Evolutionary conservation across 2,113 vertebrate species (phyloP), one percentile per base, ranked within the genome.

Genomic region (Chaetops frenatus): DNA sequence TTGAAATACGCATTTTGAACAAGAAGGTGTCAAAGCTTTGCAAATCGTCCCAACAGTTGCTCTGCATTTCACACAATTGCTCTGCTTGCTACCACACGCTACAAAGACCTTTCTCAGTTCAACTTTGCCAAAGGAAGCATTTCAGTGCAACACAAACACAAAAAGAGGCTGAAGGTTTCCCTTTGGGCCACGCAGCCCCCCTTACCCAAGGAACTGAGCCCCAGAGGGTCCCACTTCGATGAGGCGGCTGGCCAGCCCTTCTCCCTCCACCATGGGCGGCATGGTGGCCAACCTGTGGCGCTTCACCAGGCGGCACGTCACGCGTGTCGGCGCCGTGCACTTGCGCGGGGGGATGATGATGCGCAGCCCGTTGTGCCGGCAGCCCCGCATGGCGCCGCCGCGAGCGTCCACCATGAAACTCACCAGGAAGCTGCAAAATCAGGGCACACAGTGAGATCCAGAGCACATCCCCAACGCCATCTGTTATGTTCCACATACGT

Each of bases 331-430:
- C 5, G 99, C 99, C 2, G 99, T 99, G 96, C 99, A 99, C 90
- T 99, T 99, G 91, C 98, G 98, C 1, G 99, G 99, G 0, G 99
- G 99, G 71, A 99, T 99, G 81, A 99, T 99, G 93, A 99, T 99
- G 28, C 99, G 98, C 6, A 99, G 98, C 29, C 99, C 99, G 0
- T 99, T 99, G 93, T 99, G 99, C 29, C 99, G 98, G 95, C 99
- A 99, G 3, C 99, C 99, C 11, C 99, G 96, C 99, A 99, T 99
- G 72, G 99, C 99, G 20, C 99, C 99, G 10, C 99, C 99, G 44
- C 99, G 98, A 51, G 99, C 99, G 7, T 99, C 99, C 97, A 99
- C 99, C 99, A 99, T 99, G 95, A 99, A 99, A 96, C 99, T 99
- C 91, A 99, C 99, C 92, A 99, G 98, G 97, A 99, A 99, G 96